Percentiles rank a stretch among this genome's conserved stretches.
Evolutionary conservation across 1,140 invertebrate species (phyloP).

Genomic region (Melipona quadrifasciata): DNA sequence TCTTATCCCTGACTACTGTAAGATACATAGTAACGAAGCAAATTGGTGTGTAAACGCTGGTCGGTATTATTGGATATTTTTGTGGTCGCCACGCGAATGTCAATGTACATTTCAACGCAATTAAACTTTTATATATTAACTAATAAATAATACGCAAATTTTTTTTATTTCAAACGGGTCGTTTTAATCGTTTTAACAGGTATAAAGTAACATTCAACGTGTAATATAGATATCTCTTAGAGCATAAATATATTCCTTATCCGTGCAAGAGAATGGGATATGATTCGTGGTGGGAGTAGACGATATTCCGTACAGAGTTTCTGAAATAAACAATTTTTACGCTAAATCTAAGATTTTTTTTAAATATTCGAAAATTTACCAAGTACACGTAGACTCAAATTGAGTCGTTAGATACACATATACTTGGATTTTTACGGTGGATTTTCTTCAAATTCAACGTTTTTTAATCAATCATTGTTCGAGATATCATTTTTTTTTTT

Average conservation of each 20-base stretch:
- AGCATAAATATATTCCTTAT: background rate
- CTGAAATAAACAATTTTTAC: background rate
- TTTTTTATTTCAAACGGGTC: background rate
- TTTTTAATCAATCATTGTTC: background rate
- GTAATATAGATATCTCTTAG: conserved; percentile 3
- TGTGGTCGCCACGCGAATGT: conserved; percentile 12
- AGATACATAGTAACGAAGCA: conserved; percentile 50
- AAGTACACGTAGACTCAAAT: background rate
- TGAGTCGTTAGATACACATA: too few species aligned
- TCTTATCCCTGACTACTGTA: conserved; percentile 46
- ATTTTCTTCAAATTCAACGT: background rate
- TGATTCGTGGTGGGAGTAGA: background rate
- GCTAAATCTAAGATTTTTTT: background rate
- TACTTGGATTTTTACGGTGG: background rate
- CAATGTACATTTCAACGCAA: background rate
- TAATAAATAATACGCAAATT: background rate
- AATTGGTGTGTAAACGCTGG: conserved; percentile 32
- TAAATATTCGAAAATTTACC: background rate
- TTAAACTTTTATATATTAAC: background rate
- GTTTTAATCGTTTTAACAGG: background rate
- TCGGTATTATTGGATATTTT: conserved; percentile 10
- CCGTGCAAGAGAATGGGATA: background rate
- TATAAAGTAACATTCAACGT: conserved; percentile 13
- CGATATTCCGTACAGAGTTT: background rate
- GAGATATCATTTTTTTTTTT: background rate